Evolutionary conservation across 1,140 invertebrate species (phyloP).

Genomic region (Drosophila bocki): DNA sequence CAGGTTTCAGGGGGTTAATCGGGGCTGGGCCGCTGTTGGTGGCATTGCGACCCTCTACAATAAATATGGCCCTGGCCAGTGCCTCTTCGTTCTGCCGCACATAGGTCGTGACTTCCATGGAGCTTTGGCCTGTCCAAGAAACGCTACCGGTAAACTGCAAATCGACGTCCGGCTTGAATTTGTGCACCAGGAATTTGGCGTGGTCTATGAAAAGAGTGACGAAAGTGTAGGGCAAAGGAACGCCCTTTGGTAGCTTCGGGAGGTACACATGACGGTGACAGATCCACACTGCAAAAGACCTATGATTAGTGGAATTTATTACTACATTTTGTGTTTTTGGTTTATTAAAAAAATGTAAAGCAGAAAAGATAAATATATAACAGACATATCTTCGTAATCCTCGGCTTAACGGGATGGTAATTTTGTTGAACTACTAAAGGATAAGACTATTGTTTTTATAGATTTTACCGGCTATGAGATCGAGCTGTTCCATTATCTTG

Average conservation of each 20-base stretch:
- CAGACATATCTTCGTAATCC: background rate
- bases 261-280: constrained; percentile 89
- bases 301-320: background rate
- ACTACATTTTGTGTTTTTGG: background rate
- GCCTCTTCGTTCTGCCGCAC: constrained; percentile 86
- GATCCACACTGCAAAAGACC: constrained; percentile 85
- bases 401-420: background rate
- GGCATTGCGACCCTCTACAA: constrained; percentile 90
- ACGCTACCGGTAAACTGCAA: constrained; percentile 90
- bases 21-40: constrained; percentile 87
- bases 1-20: constrained; percentile 88
- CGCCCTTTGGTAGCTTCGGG: constrained; percentile 85
- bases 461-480: constrained; percentile 89
- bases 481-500: constrained; percentile 92
- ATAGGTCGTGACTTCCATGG: constrained; percentile 89
- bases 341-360: too few relatives aligned
- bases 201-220: constrained; percentile 91
- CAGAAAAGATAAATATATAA: too few relatives aligned
- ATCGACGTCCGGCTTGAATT: constrained; percentile 86
- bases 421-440: background rate
- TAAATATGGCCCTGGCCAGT: constrained; percentile 88
- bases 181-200: constrained; percentile 85
- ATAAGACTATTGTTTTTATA: background rate
- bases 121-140: constrained; percentile 90
- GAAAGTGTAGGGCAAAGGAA: constrained; percentile 88